Conservation (phyloP, 2,797 vertebrate genomes). For the Sebastolobus altivelis region DNA sequence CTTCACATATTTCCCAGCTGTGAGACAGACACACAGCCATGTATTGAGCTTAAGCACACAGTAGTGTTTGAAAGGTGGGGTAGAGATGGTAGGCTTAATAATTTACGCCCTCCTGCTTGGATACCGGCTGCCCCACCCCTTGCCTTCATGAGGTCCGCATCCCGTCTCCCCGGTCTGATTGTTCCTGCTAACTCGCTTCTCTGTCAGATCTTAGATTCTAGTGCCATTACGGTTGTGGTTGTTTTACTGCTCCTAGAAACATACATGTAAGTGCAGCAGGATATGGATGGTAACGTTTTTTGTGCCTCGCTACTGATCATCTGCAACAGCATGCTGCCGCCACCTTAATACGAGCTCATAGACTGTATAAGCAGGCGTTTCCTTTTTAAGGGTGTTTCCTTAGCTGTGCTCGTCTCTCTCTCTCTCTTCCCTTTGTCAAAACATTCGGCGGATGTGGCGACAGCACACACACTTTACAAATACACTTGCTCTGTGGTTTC, state of each 20-base stretch:
- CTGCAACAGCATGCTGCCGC: constrained; percentile 50
- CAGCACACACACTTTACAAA: constrained; percentile 69
- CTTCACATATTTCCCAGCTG: neutral
- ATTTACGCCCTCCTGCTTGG: constrained; percentile 70
- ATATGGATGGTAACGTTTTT: constrained; percentile 3
- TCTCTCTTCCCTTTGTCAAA: constrained; percentile 77
- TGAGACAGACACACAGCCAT: constrained; percentile 37
- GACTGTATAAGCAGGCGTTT: constrained; percentile 67
- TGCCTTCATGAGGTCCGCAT: constrained; percentile 47
- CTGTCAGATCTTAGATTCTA: constrained; percentile 5
- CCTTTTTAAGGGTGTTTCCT: constrained; percentile 78
- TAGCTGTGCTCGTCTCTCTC: constrained; percentile 61
- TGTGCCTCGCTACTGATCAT: constrained; percentile 32
- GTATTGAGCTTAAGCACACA: constrained; percentile 60
- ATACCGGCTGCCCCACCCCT: constrained; percentile 62
- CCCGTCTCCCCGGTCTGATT: constrained; percentile 29
- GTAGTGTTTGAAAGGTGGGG: constrained; percentile 43
- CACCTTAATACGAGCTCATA: constrained; percentile 30
- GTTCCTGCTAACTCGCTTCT: constrained; percentile 27
- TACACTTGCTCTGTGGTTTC: constrained; percentile 62
- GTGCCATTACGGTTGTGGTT: constrained; percentile 25
- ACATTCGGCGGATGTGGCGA: constrained; percentile 79
- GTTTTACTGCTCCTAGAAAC: constrained; percentile 26
- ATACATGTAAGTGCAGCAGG: constrained; percentile 2
- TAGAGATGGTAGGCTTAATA: constrained; percentile 71